Percentiles rank a stretch among this genome's conserved stretches.
These are phyloP conservation scores for Apis laboriosa DNA, from an alignment of 1,140 invertebrate genomes.

Conservation along the genomic window DNA sequence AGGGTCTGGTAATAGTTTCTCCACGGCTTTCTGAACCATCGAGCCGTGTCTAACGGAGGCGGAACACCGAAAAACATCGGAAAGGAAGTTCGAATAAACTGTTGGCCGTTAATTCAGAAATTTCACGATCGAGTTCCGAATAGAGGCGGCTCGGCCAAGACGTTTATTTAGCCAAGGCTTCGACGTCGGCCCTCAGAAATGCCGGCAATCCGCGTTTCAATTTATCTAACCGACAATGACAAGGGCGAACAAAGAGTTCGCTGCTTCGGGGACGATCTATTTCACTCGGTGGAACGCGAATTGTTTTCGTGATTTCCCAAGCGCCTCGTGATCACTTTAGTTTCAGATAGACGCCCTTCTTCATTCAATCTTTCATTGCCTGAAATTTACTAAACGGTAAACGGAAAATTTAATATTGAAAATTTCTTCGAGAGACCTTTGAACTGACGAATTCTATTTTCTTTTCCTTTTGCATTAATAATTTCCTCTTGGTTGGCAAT, in stretches of 20 bases:
- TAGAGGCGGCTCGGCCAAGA: neutral
- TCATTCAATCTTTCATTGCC: slow-evolving; percentile 63
- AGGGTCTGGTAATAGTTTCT: neutral
- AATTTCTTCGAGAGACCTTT: slow-evolving; percentile 43
- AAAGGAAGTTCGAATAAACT: neutral
- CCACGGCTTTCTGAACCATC: neutral
- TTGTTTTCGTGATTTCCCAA: slow-evolving; percentile 65
- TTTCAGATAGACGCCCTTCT: slow-evolving; percentile 35
- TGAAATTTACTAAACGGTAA: slow-evolving; percentile 44
- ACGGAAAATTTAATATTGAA: slow-evolving; percentile 31
- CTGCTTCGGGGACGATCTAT: slow-evolving; percentile 33
- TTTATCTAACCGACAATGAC: slow-evolving; percentile 17
- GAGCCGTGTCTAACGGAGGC: neutral
- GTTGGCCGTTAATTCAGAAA: neutral
- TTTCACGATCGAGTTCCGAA: neutral
- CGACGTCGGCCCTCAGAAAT: neutral
- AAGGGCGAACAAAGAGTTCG: slow-evolving; percentile 16
- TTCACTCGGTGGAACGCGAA: slow-evolving; percentile 48
- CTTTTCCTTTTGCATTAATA: neutral
- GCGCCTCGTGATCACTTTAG: slow-evolving; percentile 57
- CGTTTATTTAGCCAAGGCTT: neutral
- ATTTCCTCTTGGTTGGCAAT: no score
- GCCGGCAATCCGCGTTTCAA: slow-evolving; percentile 12
- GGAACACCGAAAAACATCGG: neutral
- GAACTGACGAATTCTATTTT: slow-evolving; percentile 13